Base-by-base conservation (phyloP, 1,140 invertebrate species). In the Sipha flava region DNA sequence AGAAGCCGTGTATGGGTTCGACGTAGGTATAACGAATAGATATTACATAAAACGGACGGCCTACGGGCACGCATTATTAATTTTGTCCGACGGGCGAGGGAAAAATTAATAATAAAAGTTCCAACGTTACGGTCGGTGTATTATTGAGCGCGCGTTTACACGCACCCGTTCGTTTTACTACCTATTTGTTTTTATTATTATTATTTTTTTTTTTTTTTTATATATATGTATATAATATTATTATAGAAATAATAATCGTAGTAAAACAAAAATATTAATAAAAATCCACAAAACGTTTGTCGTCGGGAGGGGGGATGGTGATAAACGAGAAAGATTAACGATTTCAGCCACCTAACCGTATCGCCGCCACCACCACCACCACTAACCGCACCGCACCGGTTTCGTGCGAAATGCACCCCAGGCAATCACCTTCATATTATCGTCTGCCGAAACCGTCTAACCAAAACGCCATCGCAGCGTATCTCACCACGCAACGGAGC, bases 311-410 rank as follows among this genome's bases (percentile, higher is more conserved):
- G 9, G 9, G 14, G 9, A 43, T n/a, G n/a, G n/a, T n/a, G n/a
- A 43, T 40, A 66, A 66, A 66, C 62, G 16, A 66, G 62, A 66
- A 66, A 66, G 62, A 66, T 66, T 66, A 66, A 66, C 62, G 62
- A 66, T 66, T 66, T n/a, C n/a, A n/a, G n/a, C n/a, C n/a, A n/a
- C n/a, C n/a, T n/a, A n/a, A n/a, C n/a, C n/a, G n/a, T n/a, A n/a
- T n/a, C n/a, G n/a, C 14, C n/a, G 31, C 31, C 12, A n/a, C 62
- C 34, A 31, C 9, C 59, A 34, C 18, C 31, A 21, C 18, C 49
- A 14, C 47, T n/a, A n/a, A n/a, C n/a, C n/a, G n/a, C n/a, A n/a
- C n/a, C n/a, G n/a, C 49, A 18, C 23, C 31, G 10, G 16, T 34
- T 37, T n/a, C 31, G 59, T 37, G 21, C n/a, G n/a, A 1, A 23